A percentile compares a stretch with the other conserved stretches of the same genome.
Evolutionary conservation across 2,113 vertebrate species (phyloP).

Genomic region (Melanerpes formicivorus): DNA sequence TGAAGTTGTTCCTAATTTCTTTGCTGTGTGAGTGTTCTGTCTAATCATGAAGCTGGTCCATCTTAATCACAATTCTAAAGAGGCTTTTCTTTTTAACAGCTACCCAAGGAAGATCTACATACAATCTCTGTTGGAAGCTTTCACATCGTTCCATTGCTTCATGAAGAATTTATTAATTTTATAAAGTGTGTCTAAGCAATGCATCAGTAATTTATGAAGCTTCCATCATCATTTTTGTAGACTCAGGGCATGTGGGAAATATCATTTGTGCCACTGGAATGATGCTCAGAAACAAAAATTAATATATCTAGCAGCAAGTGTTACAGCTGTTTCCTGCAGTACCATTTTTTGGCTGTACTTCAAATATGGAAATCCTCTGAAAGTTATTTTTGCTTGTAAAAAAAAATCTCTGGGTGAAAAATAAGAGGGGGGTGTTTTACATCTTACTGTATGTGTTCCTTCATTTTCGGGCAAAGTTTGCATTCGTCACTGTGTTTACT

Average conservation of each 20-base stretch:
- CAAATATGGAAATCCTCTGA: not conserved
- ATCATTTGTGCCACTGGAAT: constrained; percentile 54
- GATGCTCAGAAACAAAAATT: constrained; percentile 34
- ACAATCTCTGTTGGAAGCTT: constrained; percentile 23
- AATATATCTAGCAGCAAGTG: not conserved
- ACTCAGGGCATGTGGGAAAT: constrained; percentile 31
- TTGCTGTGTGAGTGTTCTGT: not conserved
- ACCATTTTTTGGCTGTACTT: not conserved
- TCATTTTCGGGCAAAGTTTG: not conserved
- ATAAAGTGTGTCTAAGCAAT: constrained; percentile 40
- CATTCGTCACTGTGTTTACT: not conserved
- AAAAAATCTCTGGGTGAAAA: not conserved
- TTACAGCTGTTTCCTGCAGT: constrained; percentile 34
- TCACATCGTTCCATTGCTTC: not conserved
- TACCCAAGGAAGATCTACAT: constrained; percentile 11
- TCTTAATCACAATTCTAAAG: constrained; percentile 22
- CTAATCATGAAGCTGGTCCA: not conserved
- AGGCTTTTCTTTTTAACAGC: constrained; percentile 12
- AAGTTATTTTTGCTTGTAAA: not conserved
- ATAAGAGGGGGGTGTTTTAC: not conserved
- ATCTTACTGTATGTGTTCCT: not conserved
- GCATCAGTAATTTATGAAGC: constrained; percentile 52
- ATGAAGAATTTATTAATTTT: constrained; percentile 59
- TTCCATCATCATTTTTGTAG: constrained; percentile 38
- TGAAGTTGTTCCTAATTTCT: constrained; percentile 6